These are phyloP conservation scores for Cyclopterus lumpus DNA, from an alignment of 2,797 vertebrate genomes.

Conservation along the genomic window DNA sequence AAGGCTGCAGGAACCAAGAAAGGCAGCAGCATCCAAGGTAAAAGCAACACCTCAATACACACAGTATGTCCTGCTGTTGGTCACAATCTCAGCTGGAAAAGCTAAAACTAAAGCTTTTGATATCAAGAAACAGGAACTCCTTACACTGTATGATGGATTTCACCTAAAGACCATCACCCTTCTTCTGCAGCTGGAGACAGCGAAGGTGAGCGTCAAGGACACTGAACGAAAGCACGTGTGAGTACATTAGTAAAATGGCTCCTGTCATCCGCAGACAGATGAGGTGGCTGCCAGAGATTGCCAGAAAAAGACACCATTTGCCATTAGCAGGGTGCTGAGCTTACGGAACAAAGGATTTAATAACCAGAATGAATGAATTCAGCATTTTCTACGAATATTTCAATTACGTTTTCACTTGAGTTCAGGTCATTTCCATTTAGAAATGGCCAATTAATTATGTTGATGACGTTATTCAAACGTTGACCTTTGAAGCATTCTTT, in stretches of 20 bases:
- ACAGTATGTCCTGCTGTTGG: not conserved
- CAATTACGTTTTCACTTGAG: slow-evolving; percentile 13
- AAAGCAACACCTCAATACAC: not conserved
- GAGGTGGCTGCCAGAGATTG: slow-evolving; percentile 58
- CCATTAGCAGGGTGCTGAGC: slow-evolving; percentile 39
- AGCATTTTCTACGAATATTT: slow-evolving; percentile 48
- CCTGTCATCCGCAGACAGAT: slow-evolving; percentile 70
- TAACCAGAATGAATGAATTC: slow-evolving; percentile 49
- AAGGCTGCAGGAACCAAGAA: slow-evolving; percentile 17
- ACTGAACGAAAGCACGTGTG: slow-evolving; percentile 62
- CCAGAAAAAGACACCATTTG: slow-evolving; percentile 71
- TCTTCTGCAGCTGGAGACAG: slow-evolving; percentile 44
- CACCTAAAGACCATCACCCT: slow-evolving; percentile 24
- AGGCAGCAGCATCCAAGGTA: not conserved
- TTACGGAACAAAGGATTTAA: slow-evolving; percentile 50
- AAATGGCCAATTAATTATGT: slow-evolving; percentile 13
- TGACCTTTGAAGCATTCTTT: not conserved
- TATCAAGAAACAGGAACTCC: slow-evolving; percentile 15
- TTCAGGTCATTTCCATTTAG: not conserved
- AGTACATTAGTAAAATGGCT: slow-evolving; percentile 73
- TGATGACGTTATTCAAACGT: not conserved
- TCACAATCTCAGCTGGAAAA: slow-evolving; percentile 3
- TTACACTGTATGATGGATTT: not conserved
- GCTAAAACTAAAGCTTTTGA: slow-evolving; percentile 1
- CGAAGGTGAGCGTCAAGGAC: slow-evolving; percentile 65